Base-by-base conservation (phyloP, 2,797 vertebrate species). In the Hylomyscus alleni region DNA sequence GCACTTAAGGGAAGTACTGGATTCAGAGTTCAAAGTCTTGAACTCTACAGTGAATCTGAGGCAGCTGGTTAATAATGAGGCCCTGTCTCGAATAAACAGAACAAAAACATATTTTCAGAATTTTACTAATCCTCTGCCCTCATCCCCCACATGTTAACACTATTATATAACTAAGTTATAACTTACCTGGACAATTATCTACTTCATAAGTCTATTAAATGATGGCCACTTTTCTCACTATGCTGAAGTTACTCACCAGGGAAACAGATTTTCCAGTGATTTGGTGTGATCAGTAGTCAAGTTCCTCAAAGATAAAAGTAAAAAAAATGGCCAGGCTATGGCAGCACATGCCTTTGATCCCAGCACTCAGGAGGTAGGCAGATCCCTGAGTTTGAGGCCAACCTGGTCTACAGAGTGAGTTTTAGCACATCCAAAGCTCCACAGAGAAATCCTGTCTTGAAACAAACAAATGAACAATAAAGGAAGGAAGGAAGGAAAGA, bases 211-310 rank as follows among this genome's bases (percentile, higher is more conserved):
- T 31, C 69, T 50, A 58, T 80, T 91, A 90, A 90, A 69, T 19
- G 6, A 75, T 31, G 52, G 29, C 40, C 54, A 90, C 52, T 89
- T 90, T 91, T 86, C 69, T n/a, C 47, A 75, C 22, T 73, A 13
- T 91, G 69, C 52, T 87, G 26, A 93, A 95, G 81, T 73, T 60
- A 81, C 34, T 90, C 82, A 80, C 40, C 67, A 84, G 20, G 60
- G 52, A 78, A 90, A 87, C 24, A 60, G 7, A 89, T 93, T 90
- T 91, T 40, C 62, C 60, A 82, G 69, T 54, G 47, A 31, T 93
- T 92, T 91, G 58, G 54, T 82, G 77, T 96, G 37, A 89, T n/a
- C 22, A 91, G 67, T 44, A 78, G n/a, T 31, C 56, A 95, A 90
- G 40, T 85, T 92, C 72, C 40, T 31, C 31, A 56, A 40, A 75